Evolutionary conservation across 2,888 invertebrate species (phyloP).

Genomic region (Sepiola atlantica): DNA sequence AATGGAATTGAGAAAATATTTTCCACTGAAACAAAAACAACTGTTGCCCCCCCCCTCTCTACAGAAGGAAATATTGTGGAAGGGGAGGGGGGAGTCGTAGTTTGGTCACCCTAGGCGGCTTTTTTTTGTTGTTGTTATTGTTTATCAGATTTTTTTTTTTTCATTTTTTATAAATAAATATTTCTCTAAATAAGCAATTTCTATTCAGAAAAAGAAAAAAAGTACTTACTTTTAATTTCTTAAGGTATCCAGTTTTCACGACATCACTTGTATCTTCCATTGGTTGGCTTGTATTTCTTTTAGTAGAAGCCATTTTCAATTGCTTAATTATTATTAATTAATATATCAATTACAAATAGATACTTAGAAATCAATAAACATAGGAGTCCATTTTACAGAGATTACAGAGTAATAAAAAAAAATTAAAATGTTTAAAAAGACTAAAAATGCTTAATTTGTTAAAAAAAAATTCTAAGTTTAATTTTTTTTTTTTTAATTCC

Average conservation of each 20-base stretch:
- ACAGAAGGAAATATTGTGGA: background rate
- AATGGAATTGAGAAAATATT: background rate
- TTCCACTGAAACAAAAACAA: background rate
- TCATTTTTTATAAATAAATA: too few relatives aligned
- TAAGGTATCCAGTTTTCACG: conserved; percentile 64
- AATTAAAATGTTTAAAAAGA: background rate
- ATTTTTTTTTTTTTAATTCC: background rate
- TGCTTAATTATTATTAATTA: conserved; percentile 8
- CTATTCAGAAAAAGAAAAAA: background rate
- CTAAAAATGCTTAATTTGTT: background rate
- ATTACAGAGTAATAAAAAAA: background rate
- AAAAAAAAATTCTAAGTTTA: background rate
- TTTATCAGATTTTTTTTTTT: too few relatives aligned
- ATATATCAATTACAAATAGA: background rate
- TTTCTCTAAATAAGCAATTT: background rate
- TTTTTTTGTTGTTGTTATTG: background rate
- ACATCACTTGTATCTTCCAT: conserved; percentile 56
- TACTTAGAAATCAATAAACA: background rate
- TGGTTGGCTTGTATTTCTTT: background rate
- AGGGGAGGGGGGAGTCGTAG: background rate
- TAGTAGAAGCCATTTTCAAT: conserved; percentile 39
- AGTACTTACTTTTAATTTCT: conserved; percentile 66
- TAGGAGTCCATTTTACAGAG: background rate
- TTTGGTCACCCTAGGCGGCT: background rate
- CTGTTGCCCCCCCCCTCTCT: background rate